Conservation (phyloP, 2,113 vertebrate genomes). For the Ornithorhynchus anatinus region DNA sequence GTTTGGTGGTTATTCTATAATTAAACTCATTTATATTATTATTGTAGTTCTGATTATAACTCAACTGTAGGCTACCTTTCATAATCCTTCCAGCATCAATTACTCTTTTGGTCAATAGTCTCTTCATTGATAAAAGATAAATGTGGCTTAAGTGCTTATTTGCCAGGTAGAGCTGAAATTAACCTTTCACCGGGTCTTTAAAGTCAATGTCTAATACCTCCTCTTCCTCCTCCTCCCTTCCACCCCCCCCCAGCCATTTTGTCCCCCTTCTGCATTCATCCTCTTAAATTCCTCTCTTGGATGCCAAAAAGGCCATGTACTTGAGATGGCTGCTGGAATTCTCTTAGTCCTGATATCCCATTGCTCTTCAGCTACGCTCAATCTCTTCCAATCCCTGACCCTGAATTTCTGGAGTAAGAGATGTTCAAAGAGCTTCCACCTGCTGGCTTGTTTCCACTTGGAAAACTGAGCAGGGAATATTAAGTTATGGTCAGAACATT, state of each 20-base stretch:
- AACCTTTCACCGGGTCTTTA: not conserved
- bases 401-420: not conserved
- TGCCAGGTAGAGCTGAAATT: not conserved
- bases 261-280: not conserved
- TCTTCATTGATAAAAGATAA: not conserved
- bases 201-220: not conserved
- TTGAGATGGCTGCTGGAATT: not conserved
- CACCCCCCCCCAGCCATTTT: not conserved
- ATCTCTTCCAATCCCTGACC: not conserved
- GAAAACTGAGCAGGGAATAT: not conserved
- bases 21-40: not conserved
- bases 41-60: not conserved
- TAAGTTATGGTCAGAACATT: not conserved
- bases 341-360: slow-evolving; percentile 11
- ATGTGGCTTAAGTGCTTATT: too few species aligned
- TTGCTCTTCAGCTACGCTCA: not conserved
- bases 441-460: slow-evolving; percentile 12
- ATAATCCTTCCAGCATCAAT: not conserved
- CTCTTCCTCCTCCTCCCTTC: not conserved
- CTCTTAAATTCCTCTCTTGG: not conserved
- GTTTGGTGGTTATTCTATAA: not conserved
- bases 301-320: not conserved
- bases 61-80: not conserved
- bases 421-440: not conserved
- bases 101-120: not conserved